phyloP scores from a whole-genome alignment of 37 sponge, comb jelly and placozoan species.

The Cladorhizidae sp. region DNA sequence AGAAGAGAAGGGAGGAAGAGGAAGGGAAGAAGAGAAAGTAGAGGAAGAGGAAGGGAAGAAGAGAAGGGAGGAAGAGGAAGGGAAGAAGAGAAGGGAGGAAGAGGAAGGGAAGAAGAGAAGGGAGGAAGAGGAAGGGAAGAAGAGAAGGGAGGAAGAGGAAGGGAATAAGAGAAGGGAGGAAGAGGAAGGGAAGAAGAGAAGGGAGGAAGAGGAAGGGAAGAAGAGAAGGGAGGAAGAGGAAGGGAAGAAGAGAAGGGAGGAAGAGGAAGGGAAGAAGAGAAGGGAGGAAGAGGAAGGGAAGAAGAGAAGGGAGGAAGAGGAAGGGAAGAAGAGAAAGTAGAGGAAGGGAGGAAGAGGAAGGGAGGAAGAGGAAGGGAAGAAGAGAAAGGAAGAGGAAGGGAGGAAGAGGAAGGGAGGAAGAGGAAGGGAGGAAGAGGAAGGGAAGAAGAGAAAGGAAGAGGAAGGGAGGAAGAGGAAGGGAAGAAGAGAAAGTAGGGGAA shows the following conservation, averaged over 20 bases:
- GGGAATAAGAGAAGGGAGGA: not conserved
- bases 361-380: not conserved
- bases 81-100: not conserved
- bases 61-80: constrained; percentile 29
- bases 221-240: constrained; percentile 8
- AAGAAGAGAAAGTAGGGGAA: too few species aligned
- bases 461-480: not conserved
- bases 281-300: not conserved
- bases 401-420: not conserved
- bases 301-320: not conserved
- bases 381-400: not conserved
- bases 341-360: not conserved
- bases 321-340: too few species aligned
- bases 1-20: too few species aligned
- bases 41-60: constrained; percentile 73
- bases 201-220: constrained; percentile 2
- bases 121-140: constrained; percentile 25
- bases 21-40: constrained; percentile 4
- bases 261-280: not conserved
- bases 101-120: constrained; percentile 14
- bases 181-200: constrained; percentile 22
- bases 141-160: not conserved
- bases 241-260: not conserved
- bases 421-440: not conserved
- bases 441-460: not conserved